Conservation (phyloP, 2,888 invertebrate genomes). For the Ichneumoninae sp. region DNA sequence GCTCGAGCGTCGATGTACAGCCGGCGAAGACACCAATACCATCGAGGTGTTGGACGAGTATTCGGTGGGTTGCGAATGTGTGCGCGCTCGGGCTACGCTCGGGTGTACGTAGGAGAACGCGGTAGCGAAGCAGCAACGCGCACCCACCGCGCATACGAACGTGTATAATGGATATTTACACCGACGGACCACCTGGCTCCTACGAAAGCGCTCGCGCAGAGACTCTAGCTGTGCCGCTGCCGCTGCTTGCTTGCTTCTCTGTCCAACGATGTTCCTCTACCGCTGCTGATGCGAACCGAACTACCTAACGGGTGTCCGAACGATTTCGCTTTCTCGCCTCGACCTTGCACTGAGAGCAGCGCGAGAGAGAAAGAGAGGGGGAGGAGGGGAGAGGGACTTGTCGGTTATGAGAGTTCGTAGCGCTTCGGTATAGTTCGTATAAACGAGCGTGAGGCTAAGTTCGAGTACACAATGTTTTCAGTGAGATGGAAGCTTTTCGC, state of each 20-base stretch:
- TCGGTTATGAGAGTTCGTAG: slow-evolving; percentile 41
- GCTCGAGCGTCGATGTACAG: slow-evolving; percentile 18
- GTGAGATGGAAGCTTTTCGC: slow-evolving; percentile 20
- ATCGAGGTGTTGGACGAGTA: background rate
- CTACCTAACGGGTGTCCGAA: slow-evolving; percentile 75
- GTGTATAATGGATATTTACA: slow-evolving; percentile 80
- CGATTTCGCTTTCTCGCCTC: slow-evolving; percentile 65
- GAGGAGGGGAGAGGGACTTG: background rate
- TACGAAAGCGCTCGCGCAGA: slow-evolving; percentile 58
- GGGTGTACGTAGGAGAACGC: slow-evolving; percentile 4
- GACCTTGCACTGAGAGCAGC: slow-evolving; percentile 55
- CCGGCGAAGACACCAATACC: slow-evolving; percentile 18
- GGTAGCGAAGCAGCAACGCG: slow-evolving; percentile 30
- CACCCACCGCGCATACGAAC: slow-evolving; percentile 59
- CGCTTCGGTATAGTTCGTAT: slow-evolving; percentile 30
- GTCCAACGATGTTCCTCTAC: slow-evolving; percentile 15
- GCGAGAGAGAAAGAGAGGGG: background rate
- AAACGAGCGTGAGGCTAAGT: slow-evolving; percentile 63
- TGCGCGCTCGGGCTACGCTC: background rate
- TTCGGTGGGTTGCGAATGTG: background rate
- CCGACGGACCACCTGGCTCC: slow-evolving; percentile 80
- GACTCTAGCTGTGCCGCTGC: slow-evolving; percentile 58
- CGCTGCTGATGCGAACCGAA: slow-evolving; percentile 28
- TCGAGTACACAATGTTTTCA: slow-evolving; percentile 16
- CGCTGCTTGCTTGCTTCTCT: slow-evolving; percentile 13